These are phyloP conservation scores for Ispidina picta DNA, from an alignment of 2,797 vertebrate genomes.

Conservation along the genomic window DNA sequence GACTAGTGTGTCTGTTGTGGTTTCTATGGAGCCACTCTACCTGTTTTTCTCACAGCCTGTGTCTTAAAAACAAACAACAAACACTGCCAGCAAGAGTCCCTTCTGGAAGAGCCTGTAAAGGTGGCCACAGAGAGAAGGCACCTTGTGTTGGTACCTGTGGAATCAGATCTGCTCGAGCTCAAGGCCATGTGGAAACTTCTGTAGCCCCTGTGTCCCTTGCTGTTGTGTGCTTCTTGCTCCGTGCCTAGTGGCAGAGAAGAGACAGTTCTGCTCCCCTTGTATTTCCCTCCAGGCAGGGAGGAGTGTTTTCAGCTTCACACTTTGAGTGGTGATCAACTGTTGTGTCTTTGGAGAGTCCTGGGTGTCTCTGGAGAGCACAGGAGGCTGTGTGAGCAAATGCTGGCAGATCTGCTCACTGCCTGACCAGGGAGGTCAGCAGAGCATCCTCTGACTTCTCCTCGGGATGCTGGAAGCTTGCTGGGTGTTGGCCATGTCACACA, in stretches of 20 bases:
- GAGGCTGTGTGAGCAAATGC: neutral
- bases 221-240: neutral
- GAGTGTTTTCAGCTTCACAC: neutral
- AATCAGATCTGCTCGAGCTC: neutral
- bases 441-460: neutral
- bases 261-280: neutral
- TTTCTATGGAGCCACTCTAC: neutral
- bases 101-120: neutral
- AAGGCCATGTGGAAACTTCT: neutral
- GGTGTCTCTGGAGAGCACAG: neutral
- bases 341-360: neutral
- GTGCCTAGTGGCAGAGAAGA: neutral
- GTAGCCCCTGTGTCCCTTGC: neutral
- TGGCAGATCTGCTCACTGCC: neutral
- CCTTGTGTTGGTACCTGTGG: fast-evolving
- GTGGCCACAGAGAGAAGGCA: neutral
- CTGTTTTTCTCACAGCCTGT: neutral
- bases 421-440: neutral
- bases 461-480: neutral
- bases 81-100: neutral
- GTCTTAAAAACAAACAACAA: neutral
- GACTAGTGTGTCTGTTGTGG: fast-evolving
- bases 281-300: neutral
- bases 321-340: fast-evolving
- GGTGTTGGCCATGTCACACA: too few species aligned